Evolutionary conservation across 1,140 invertebrate genomes (phyloP).

Genomic region (Potamilus streckersoni): DNA sequence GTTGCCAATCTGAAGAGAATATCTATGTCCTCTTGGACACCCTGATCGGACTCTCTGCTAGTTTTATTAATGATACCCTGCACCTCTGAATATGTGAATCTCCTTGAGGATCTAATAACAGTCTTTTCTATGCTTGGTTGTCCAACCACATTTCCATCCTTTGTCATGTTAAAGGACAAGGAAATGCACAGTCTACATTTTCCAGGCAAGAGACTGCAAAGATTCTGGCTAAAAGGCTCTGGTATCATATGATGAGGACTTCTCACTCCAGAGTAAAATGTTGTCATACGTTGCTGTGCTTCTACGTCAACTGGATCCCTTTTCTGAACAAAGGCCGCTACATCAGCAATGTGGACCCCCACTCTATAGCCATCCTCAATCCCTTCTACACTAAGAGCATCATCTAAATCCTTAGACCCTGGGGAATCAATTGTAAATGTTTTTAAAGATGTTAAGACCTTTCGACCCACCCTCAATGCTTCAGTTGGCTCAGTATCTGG

Average conservation of each 20-base stretch:
- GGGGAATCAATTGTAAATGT: slow-evolving; percentile 95
- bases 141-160: slow-evolving; percentile 17
- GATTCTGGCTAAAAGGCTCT: slow-evolving; percentile 57
- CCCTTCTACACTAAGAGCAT: slow-evolving; percentile 83
- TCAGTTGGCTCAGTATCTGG: slow-evolving; percentile 17
- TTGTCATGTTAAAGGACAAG: slow-evolving; percentile 36
- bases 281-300: slow-evolving; percentile 52
- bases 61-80: slow-evolving; percentile 39
- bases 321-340: slow-evolving; percentile 51
- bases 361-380: slow-evolving; percentile 34
- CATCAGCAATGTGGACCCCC: slow-evolving; percentile 66
- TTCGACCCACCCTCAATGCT: slow-evolving; percentile 63
- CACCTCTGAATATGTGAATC: slow-evolving; percentile 46
- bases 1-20: slow-evolving; percentile 37
- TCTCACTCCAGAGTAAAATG: slow-evolving; percentile 54
- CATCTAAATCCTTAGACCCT: slow-evolving; percentile 98
- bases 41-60: not conserved
- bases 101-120: slow-evolving; percentile 36
- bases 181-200: slow-evolving; percentile 53
- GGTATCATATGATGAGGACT: slow-evolving; percentile 66
- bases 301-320: slow-evolving; percentile 53
- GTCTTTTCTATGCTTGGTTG: slow-evolving; percentile 28
- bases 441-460: slow-evolving; percentile 74
- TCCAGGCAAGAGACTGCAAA: slow-evolving; percentile 64
- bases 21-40: slow-evolving; percentile 25